Evolutionary conservation across 2,888 invertebrate species (phyloP).

Genomic region (Blera fallax): DNA sequence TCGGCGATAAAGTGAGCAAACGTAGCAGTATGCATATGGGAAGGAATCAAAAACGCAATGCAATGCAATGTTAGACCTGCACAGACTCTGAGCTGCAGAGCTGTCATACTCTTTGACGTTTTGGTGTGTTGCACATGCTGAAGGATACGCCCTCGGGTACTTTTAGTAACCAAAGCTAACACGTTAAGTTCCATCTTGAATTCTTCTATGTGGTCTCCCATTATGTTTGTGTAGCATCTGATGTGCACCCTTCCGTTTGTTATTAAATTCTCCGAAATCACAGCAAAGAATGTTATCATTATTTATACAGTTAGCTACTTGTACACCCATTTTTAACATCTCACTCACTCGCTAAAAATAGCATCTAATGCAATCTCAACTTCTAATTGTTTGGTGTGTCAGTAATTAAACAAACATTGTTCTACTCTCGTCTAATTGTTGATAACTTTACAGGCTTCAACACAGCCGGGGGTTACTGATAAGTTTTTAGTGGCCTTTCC

Average conservation of each 20-base stretch:
- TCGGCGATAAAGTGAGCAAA: too few relatives aligned
- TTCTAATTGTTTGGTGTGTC: not conserved
- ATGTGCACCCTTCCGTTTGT: not conserved
- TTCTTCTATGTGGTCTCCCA: not conserved
- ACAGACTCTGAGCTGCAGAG: too few relatives aligned
- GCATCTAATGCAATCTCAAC: slow-evolving; percentile 8
- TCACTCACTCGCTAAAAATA: slow-evolving; percentile 28
- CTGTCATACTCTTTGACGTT: too few relatives aligned
- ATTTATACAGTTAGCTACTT: not conserved
- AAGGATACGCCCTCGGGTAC: too few relatives aligned
- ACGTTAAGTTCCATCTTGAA: not conserved
- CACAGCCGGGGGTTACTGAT: not conserved
- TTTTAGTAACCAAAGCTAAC: too few relatives aligned
- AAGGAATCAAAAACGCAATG: too few relatives aligned
- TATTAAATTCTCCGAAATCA: not conserved
- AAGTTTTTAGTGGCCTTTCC: not conserved
- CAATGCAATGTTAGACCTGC: too few relatives aligned
- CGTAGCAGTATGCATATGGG: too few relatives aligned
- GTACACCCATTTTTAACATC: not conserved
- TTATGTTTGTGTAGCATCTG: too few relatives aligned
- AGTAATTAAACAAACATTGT: slow-evolving; percentile 2
- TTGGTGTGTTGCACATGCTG: too few relatives aligned
- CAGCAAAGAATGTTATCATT: not conserved
- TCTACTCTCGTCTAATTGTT: not conserved
- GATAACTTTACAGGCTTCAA: not conserved